phyloP scores from a whole-genome alignment of 1,140 invertebrate species.

The Trichonephila clavata region DNA sequence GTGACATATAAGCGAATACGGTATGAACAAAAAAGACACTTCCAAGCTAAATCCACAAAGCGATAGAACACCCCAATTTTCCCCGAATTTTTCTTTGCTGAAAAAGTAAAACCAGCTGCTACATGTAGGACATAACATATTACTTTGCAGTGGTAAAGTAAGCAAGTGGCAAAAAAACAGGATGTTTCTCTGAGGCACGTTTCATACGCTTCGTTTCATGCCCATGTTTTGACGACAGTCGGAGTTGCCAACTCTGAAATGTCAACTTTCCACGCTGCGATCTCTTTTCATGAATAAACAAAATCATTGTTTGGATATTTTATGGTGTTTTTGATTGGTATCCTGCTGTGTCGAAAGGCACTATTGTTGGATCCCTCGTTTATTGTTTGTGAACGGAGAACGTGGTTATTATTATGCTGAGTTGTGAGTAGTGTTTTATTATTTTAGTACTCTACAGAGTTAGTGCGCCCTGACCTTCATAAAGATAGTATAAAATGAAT shows the following conservation, averaged over 20 bases:
- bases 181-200: background rate
- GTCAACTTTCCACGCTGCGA: background rate
- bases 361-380: background rate
- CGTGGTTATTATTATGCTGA: background rate
- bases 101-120: too few species aligned
- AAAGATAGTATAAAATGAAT: background rate
- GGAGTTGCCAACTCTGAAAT: background rate
- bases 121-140: too few species aligned
- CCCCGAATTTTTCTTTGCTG: too few species aligned
- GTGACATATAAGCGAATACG: too few species aligned
- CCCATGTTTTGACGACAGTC: background rate
- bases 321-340: slow-evolving; percentile 30
- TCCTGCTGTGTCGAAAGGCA: slow-evolving; percentile 9
- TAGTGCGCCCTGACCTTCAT: background rate
- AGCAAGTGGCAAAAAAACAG: background rate
- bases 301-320: slow-evolving; percentile 39
- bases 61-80: too few species aligned
- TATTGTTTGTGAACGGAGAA: background rate
- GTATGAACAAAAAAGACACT: too few species aligned
- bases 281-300: slow-evolving; percentile 8
- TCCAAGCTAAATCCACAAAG: too few species aligned
- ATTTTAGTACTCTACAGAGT: background rate
- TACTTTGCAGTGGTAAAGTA: too few species aligned
- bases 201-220: slow-evolving; percentile 18
- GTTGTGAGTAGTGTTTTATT: background rate